phyloP scores from a whole-genome alignment of 2,797 vertebrate genomes.

The Spizella passerina region DNA sequence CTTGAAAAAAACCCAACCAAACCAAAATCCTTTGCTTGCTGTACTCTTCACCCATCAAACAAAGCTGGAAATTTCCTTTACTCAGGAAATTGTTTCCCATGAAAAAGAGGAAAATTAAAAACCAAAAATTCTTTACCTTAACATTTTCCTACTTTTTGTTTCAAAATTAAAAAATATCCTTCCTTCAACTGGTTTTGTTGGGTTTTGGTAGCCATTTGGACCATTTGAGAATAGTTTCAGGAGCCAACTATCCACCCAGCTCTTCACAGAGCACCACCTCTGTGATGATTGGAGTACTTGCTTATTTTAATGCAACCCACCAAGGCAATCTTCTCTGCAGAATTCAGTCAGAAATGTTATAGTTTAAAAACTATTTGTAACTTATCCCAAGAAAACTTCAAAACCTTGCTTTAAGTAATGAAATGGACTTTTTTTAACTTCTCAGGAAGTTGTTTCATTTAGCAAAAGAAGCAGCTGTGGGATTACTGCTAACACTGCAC shows the following conservation, averaged over 20 bases:
- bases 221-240: neutral
- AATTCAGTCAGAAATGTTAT: neutral
- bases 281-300: neutral
- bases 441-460: neutral
- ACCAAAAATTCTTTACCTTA: neutral
- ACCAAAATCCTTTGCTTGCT: neutral
- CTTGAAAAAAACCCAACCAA: neutral
- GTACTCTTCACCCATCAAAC: neutral
- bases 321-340: neutral
- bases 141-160: neutral
- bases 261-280: neutral
- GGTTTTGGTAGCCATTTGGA: neutral
- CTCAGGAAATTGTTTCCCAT: neutral
- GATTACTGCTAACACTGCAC: neutral
- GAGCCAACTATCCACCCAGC: neutral
- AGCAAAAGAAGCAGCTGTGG: neutral
- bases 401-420: neutral
- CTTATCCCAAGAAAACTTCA: neutral
- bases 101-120: neutral
- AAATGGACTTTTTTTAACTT: neutral
- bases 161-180: neutral
- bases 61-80: neutral
- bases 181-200: neutral
- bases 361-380: neutral
- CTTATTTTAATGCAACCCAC: neutral